These are phyloP conservation scores for Melanostigma gelatinosum DNA, from an alignment of 2,113 vertebrate genomes.

Conservation along the genomic window DNA sequence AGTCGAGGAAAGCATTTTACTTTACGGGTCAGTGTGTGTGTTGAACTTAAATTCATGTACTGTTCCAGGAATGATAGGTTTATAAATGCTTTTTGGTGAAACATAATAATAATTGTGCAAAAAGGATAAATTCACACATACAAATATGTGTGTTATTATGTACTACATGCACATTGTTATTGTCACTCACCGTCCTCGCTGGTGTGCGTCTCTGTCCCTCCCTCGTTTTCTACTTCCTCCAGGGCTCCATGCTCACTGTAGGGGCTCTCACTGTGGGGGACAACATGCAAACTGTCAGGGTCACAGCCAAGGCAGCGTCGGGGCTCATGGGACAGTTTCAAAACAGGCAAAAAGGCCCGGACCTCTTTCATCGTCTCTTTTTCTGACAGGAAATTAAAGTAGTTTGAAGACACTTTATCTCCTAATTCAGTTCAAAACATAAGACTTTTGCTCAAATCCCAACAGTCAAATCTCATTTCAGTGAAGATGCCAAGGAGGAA, in stretches of 20 bases:
- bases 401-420: not conserved
- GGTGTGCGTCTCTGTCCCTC: slow-evolving; percentile 93
- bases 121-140: not conserved
- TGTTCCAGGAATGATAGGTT: not conserved
- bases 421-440: not conserved
- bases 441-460: not conserved
- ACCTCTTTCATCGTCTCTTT: not conserved
- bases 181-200: slow-evolving; percentile 92
- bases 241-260: slow-evolving; percentile 94
- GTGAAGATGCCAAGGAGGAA: not conserved
- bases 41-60: not conserved
- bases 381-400: not conserved
- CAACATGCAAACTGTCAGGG: slow-evolving; percentile 20
- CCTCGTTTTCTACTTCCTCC: slow-evolving; percentile 95
- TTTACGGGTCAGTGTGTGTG: not conserved
- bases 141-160: not conserved
- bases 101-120: not conserved
- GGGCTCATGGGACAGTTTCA: not conserved
- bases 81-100: not conserved
- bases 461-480: not conserved
- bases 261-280: slow-evolving; percentile 90
- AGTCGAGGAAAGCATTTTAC: not conserved
- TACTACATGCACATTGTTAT: not conserved
- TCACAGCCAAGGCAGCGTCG: slow-evolving; percentile 12
- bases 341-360: not conserved